Base-by-base conservation (phyloP, 2,888 invertebrate genomes). In the Xestia rhomboidea region DNA sequence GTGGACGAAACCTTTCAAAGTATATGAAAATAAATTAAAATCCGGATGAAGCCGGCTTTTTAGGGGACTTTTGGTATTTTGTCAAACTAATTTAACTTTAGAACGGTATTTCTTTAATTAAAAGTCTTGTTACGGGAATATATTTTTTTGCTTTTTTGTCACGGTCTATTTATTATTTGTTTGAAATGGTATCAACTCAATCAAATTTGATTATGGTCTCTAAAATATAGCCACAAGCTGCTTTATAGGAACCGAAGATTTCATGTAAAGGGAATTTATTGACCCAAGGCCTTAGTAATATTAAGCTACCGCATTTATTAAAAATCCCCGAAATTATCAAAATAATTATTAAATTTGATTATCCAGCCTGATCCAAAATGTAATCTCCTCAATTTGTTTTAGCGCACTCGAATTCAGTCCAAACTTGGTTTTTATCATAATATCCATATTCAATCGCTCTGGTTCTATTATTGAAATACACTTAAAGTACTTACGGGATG, bases 31-130 rank as follows among this genome's bases (percentile, higher is more conserved):
- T 82, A 78, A 82, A 87, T 87, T 87, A 81, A 82, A 81, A 82
- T 77, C 30, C 63, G 44, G 64, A 70, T 82, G 81, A 79, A 77
- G 66, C 73, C 68, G 70, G 71, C 77, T 51, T 76, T 64, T 57
- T 71, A 67, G 13, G 74, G 64, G 79, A 83, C 81, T 86, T 79
- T 82, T 72, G 54, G 81, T 76, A 79, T 87, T 89, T 88, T 82
- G 82, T 84, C 77, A 82, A 90, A 88, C 80, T 89, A 87, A 90
- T 89, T 89, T 77, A 87, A 89, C 87, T 89, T 87, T 46, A 71
- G 46, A 79, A 49, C 54, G 63, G 73, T 74, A 81, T 86, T 87
- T 76, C 75, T 85, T 82, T 87, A 89, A 90, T 89, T 86, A 84
- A 80, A 83, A 76, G 44, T 62, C 81, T 86, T 80, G 64, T 64